Base-by-base conservation (phyloP, 2,113 vertebrate species). In the Nothobranchius furzeri region DNA sequence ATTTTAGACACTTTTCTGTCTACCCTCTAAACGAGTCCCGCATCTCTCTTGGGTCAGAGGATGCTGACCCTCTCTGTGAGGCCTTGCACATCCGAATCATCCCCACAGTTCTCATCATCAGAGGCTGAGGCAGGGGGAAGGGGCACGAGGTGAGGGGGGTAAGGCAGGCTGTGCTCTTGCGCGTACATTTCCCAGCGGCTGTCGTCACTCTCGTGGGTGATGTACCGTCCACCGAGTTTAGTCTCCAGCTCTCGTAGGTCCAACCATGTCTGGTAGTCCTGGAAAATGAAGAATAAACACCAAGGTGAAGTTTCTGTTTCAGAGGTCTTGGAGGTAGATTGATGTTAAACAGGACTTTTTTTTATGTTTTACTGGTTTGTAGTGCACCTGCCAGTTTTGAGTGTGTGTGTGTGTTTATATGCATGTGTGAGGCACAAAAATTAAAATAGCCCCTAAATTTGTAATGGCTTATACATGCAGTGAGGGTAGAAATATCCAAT, bases 161-260 rank as follows among this genome's bases (percentile, higher is more conserved):
- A 95, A 0, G 90, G 88, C 66, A 95, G 82, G 0, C 89, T 85
- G 52, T 93, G 93, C 50, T 95, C 91, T 0, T 75, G 76, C 12
- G 95, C 91, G 7, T 93, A 96, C 75, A 86, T 88, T 68, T 95
- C 93, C 96, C 96, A 97, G 76, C 95, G 95, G 13, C 83, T 86
- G n/a, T 96, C 96, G 15, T 96, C 96, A 0, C 96, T 97, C 88
- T 96, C 96, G 0, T 97, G 96, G 4, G 96, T 96, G 82, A 97
- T 95, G 85, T 97, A 96, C 47, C 96, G 93, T 70, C 92, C 94
- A 0, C 93, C 90, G 5, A 96, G 94, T 86, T 96, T 96, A 20
- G 85, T 88, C 80, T 97, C 96, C 85, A 97, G 91, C 82, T 95
- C 95, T 8, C 96, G 92, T 40, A 97, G 92, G 60, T 97, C 96